A percentile compares a stretch with the other conserved stretches of the same genome.
These are phyloP conservation scores for Nannoperca obscura DNA, from an alignment of 2,797 vertebrate genomes.

Conservation along the genomic window DNA sequence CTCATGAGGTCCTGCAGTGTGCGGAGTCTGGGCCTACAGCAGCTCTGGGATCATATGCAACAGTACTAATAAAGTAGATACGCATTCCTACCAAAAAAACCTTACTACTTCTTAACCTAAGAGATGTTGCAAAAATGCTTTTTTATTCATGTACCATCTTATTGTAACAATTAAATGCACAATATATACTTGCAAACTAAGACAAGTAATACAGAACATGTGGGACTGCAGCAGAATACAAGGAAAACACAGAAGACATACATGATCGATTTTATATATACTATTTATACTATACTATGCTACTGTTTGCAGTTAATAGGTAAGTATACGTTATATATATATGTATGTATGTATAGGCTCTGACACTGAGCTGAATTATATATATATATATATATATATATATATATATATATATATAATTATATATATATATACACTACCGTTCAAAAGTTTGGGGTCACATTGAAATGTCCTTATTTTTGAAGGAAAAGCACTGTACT, in stretches of 20 bases:
- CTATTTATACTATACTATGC: too few relatives aligned
- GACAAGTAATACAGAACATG: neutral
- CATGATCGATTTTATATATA: too few relatives aligned
- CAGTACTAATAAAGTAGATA: conserved; percentile 9
- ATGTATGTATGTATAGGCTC: neutral
- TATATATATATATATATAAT: too few relatives aligned
- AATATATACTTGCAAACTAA: neutral
- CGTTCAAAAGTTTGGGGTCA: too few relatives aligned
- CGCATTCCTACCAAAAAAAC: neutral
- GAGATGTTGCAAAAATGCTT: neutral
- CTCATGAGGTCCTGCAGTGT: conserved; percentile 23
- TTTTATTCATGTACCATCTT: neutral
- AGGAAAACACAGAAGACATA: neutral
- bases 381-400: too few relatives aligned
- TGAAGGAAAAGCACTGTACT: too few relatives aligned
- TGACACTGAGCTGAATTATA: too few relatives aligned
- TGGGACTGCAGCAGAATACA: neutral
- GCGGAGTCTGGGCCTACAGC: conserved; percentile 1
- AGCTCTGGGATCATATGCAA: conserved; percentile 7
- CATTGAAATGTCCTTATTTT: too few relatives aligned
- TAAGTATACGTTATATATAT: too few relatives aligned
- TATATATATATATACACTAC: too few relatives aligned
- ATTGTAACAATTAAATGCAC: neutral
- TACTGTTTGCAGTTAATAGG: neutral
- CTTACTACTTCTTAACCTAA: conserved; percentile 13